Conservation (phyloP, 2,113 vertebrate species). For the Centrocercus urophasianus region DNA sequence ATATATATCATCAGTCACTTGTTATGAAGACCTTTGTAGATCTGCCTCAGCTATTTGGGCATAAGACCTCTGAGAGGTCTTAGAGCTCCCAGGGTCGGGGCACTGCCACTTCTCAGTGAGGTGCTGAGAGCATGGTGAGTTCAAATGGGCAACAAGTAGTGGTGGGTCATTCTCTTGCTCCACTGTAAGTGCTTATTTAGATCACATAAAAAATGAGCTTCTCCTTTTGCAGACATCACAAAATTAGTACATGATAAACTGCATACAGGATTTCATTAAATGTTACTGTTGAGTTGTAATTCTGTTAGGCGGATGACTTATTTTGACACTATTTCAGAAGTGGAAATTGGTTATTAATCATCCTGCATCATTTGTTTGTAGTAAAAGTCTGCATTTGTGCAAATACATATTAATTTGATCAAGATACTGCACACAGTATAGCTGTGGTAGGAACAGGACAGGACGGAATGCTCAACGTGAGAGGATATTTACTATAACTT, state of each 20-base stretch:
- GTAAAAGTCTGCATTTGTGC: background rate
- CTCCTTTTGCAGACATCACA: background rate
- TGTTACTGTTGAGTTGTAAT: background rate
- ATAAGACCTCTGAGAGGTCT: background rate
- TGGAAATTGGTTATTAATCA: background rate
- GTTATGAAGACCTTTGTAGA: background rate
- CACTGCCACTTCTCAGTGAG: background rate
- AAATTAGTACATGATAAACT: background rate
- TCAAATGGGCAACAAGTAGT: background rate
- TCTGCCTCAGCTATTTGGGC: background rate
- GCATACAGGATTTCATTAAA: background rate
- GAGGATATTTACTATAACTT: background rate
- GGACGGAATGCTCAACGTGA: background rate
- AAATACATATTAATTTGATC: background rate
- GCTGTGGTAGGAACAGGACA: background rate
- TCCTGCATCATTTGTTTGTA: background rate
- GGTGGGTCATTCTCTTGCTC: background rate
- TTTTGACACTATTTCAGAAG: background rate
- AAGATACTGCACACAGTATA: background rate
- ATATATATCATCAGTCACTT: background rate
- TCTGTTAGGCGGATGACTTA: background rate
- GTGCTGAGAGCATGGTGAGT: background rate
- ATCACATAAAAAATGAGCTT: background rate
- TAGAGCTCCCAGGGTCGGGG: background rate
- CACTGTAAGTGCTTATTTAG: background rate